Evolutionary conservation across 1,140 invertebrate species (phyloP).

Genomic region (Calephelis nemesis): DNA sequence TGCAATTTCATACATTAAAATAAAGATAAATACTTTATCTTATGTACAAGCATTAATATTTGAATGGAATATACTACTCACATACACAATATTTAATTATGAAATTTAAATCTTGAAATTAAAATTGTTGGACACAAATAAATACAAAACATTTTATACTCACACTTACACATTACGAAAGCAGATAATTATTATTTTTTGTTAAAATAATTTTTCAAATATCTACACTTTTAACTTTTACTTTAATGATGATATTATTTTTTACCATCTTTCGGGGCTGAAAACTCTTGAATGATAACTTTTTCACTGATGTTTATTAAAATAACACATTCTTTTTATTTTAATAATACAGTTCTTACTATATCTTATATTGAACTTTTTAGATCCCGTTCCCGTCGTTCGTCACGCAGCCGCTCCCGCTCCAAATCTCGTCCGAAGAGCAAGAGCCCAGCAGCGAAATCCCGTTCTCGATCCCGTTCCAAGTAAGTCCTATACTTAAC

Average conservation of each 20-base stretch:
- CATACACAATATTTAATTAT: too few species aligned
- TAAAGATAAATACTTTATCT: too few species aligned
- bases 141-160: too few species aligned
- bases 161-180: too few species aligned
- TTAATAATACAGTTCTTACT: neutral
- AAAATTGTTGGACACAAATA: too few species aligned
- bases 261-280: slow-evolving; percentile 80
- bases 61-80: too few species aligned
- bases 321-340: slow-evolving; percentile 8
- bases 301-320: slow-evolving; percentile 47
- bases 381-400: slow-evolving; percentile 80
- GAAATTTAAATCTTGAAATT: too few species aligned
- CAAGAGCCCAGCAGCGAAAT: slow-evolving; percentile 86
- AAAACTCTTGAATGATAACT: slow-evolving; percentile 67
- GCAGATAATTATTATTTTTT: too few species aligned
- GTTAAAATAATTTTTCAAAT: too few species aligned
- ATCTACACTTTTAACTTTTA: neutral
- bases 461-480: slow-evolving; percentile 82
- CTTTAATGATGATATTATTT: slow-evolving; percentile 66
- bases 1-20: too few species aligned
- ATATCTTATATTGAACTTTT: slow-evolving; percentile 22
- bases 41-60: too few species aligned
- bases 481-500: slow-evolving; percentile 58
- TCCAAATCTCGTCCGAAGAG: slow-evolving; percentile 86
- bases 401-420: slow-evolving; percentile 84